Base-by-base conservation (phyloP, 2,797 vertebrate genomes). In the Hybognathus amarus region DNA sequence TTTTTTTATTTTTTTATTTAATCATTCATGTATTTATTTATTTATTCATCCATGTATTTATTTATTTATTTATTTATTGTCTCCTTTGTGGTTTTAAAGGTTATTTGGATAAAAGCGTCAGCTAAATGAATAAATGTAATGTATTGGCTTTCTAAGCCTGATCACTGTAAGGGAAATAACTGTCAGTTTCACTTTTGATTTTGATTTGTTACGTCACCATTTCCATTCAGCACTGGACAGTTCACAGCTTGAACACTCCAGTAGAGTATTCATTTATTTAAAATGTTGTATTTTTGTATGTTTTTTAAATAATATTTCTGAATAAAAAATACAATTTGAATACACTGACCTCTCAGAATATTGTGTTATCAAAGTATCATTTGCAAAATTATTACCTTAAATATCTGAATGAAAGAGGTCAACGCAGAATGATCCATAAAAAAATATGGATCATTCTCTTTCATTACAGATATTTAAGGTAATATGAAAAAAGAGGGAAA, bases 221-320 rank as follows among this genome's bases (percentile, higher is more conserved):
- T 74, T 75, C 42, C 56, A 52, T 82, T 75, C 71, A 75, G 80
- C 80, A 82, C 61, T 67, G 70, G 59, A 82, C 30, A 82, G 70
- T 74, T 80, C 66, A 20, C 47, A 22, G 1, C 10, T 20, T 33
- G 8, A 67, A 18, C 12, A 52, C 27, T 30, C 27, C 12, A 27
- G 38, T 24, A 45, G 42, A 45, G 4, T 45, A 18, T 54, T 79
- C 1, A 9, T 15, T 22, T 3, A 2, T 67, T 52, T 13, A 13
- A 3, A 36, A 30, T 63, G 13, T 36, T 52, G 7, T 36, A 54
- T 68, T 54, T 67, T 38, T 54, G 30, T 68, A 40, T 6, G 13
- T 36, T n/a, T 54, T 45, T 61, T 36, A 33, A 33, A 33, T 36
- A 2, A 38, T 1, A 8, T 36, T 38, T 18, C 5, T 40, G 3